These are phyloP conservation scores for Lymantria monacha DNA, from an alignment of 2,888 invertebrate species.

Conservation along the genomic window DNA sequence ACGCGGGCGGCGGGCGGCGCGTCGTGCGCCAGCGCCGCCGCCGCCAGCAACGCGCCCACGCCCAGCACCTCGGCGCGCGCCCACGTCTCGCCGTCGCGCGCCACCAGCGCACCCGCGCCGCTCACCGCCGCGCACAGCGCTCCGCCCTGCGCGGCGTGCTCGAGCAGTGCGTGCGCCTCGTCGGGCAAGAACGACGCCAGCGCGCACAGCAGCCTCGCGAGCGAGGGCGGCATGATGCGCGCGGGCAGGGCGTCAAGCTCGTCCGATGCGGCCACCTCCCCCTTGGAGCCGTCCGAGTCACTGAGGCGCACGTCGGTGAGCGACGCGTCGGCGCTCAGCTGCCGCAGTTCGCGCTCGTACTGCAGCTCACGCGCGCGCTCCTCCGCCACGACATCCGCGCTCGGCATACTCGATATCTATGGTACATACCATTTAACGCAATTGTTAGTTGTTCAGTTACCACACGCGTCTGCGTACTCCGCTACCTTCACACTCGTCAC, in stretches of 20 bases:
- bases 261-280: slow-evolving; percentile 41
- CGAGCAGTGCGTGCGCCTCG: neutral
- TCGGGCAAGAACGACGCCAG: slow-evolving; percentile 13
- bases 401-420: slow-evolving; percentile 38
- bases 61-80: slow-evolving; percentile 12
- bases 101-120: slow-evolving; percentile 6
- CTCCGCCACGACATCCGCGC: slow-evolving; percentile 41
- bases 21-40: slow-evolving; percentile 15
- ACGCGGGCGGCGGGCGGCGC: slow-evolving; percentile 3
- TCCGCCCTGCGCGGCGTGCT: neutral
- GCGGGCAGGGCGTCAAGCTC: slow-evolving; percentile 8
- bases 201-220: neutral
- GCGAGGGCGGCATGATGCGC: slow-evolving; percentile 5
- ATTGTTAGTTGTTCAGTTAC: too few relatives aligned
- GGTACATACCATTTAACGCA: too few relatives aligned
- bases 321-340: slow-evolving; percentile 7
- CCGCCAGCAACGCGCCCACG: slow-evolving; percentile 18
- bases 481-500: too few relatives aligned
- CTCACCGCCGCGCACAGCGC: slow-evolving; percentile 15
- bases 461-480: too few relatives aligned
- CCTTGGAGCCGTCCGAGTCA: slow-evolving; percentile 38
- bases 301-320: too few relatives aligned
- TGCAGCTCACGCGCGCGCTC: slow-evolving; percentile 41
- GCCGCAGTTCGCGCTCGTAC: slow-evolving; percentile 34
- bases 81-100: slow-evolving; percentile 9